Conservation (phyloP, 2,113 vertebrate species). For the Hypomesus transpacificus region DNA sequence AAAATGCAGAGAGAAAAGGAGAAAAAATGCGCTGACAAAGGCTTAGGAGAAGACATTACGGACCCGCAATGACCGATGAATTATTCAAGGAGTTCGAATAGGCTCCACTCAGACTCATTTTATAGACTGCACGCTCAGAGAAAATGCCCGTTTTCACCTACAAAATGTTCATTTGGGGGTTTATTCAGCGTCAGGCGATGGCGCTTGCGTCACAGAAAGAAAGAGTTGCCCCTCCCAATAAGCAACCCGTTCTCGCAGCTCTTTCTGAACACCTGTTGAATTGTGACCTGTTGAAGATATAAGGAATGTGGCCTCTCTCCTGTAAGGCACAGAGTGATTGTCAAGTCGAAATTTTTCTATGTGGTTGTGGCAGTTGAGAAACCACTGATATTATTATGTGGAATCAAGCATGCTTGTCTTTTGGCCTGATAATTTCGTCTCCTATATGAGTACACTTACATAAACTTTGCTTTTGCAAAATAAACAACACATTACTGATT, state of each 20-base stretch:
- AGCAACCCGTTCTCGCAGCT: slow-evolving; percentile 14
- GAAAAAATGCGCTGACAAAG: slow-evolving; percentile 95
- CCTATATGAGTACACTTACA: not conserved
- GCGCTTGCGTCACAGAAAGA: slow-evolving; percentile 51
- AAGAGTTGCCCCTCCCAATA: slow-evolving; percentile 12
- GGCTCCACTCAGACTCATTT: slow-evolving; percentile 81
- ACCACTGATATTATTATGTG: not conserved
- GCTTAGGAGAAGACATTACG: slow-evolving; percentile 96
- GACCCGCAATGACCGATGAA: slow-evolving; percentile 99
- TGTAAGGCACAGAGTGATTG: slow-evolving; percentile 3
- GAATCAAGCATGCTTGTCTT: too few relatives aligned
- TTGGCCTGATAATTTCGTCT: not conserved
- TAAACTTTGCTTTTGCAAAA: not conserved
- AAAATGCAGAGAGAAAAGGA: slow-evolving; percentile 95
- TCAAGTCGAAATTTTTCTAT: slow-evolving; percentile 22
- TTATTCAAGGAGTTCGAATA: slow-evolving; percentile 96
- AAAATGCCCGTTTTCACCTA: slow-evolving; percentile 78
- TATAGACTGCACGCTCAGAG: slow-evolving; percentile 80
- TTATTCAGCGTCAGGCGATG: slow-evolving; percentile 65
- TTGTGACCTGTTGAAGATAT: slow-evolving; percentile 55
- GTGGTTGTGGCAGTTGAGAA: slow-evolving; percentile 21
- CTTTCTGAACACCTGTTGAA: slow-evolving; percentile 68
- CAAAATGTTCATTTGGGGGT: slow-evolving; percentile 74
- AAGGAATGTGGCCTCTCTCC: not conserved
- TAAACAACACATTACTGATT: not conserved